Evolutionary conservation across 2,888 invertebrate genomes (phyloP).

Genomic region (Drosophila vallismaia): DNA sequence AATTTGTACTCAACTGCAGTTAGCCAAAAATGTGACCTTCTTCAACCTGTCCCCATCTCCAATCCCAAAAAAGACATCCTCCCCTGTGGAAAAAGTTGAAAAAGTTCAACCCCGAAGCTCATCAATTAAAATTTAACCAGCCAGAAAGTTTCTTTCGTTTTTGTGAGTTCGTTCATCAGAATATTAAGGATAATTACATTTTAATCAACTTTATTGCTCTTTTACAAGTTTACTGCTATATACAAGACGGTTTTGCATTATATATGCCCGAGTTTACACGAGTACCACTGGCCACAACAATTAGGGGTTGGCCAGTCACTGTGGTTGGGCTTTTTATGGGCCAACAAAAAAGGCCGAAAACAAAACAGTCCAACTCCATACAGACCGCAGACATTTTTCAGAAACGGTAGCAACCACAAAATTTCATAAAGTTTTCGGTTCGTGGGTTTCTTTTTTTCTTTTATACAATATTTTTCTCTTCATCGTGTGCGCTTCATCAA

Average conservation of each 20-base stretch:
- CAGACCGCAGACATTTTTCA: constrained; percentile 66
- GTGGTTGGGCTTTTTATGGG: constrained; percentile 71
- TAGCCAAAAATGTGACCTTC: constrained; percentile 15
- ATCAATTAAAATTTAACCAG: constrained; percentile 68
- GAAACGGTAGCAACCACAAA: constrained; percentile 78
- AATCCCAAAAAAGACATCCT: not conserved
- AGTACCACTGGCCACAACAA: constrained; percentile 58
- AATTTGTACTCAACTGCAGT: constrained; percentile 67
- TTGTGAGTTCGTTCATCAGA: constrained; percentile 45
- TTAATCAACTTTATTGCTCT: constrained; percentile 82
- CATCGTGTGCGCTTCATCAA: constrained; percentile 69
- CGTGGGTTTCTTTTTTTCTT: constrained; percentile 4
- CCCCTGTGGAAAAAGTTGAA: constrained; percentile 58
- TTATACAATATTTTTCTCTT: constrained; percentile 5
- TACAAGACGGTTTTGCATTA: constrained; percentile 61
- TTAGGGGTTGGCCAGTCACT: constrained; percentile 70
- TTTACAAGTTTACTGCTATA: constrained; percentile 77
- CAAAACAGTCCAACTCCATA: constrained; percentile 4
- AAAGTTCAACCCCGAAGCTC: constrained; percentile 74
- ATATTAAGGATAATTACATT: constrained; percentile 81
- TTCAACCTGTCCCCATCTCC: not conserved
- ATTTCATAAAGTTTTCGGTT: constrained; percentile 68
- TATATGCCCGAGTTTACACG: constrained; percentile 35
- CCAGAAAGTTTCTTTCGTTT: constrained; percentile 36
- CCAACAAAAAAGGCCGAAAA: constrained; percentile 25